Evolutionary conservation across 2,888 invertebrate genomes (phyloP), one percentile per base, ranked within the genome.

Genomic region (Hypomecis punctinalis): DNA sequence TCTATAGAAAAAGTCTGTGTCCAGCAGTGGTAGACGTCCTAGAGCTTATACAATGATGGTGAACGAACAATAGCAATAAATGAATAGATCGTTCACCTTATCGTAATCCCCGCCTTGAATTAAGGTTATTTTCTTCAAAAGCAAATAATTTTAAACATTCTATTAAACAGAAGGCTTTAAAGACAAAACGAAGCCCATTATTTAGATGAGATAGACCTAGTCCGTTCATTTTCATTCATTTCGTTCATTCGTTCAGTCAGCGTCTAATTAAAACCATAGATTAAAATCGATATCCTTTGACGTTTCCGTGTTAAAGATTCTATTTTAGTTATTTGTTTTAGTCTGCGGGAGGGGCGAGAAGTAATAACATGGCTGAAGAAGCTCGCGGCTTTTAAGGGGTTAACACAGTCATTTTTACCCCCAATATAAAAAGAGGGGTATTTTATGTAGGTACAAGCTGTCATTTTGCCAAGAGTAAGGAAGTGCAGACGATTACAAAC

Each of bases 231-330:
- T 55, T 37, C 56, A 40, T 57, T 57, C 56, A 52, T 40, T 62
- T 13, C 42, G 35, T 63, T 40, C 55, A 55, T n/a, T 48, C 40
- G 33, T 57, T 57, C 55, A 39, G n/a, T 23, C 49, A 37, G 43
- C 23, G 8, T 58, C 46, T 60, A 64, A 64, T 64, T 64, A 64
- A 64, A 63, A 60, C 23, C 52, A 52, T 40, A 40, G 52, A 64
- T 64, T 64, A 55, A 63, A 63, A 60, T 35, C 60, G 49, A 59
- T 64, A 52, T 60, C 64, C 64, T 64, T 64, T 64, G 64, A 60
- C 55, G 43, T 13, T 63, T 55, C 51, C 43, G 36, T 23, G 57
- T 62, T 61, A 52, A 52, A 63, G 59, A 63, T 55, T 49, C 43
- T 45, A 36, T 65, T 60, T 64, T 46, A 59, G 59, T 55, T 64